Base-by-base conservation (phyloP, 2,797 vertebrate species). In the Sebastes hopkinsi region DNA sequence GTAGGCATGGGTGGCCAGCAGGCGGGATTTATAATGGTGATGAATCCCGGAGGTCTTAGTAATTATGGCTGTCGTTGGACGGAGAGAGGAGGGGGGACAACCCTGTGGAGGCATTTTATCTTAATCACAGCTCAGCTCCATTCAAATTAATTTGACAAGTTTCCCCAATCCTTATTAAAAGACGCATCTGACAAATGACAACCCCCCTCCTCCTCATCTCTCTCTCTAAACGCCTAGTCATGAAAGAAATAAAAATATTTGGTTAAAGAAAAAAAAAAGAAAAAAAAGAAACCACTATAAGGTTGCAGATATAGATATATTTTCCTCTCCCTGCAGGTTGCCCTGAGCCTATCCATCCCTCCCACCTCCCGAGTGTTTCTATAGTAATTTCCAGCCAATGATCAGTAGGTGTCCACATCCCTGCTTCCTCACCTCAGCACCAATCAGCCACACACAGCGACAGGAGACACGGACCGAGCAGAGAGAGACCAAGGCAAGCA, bases 361-460 rank as follows among this genome's bases (percentile, higher is more conserved):
- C 90, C 93, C 94, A 93, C 92, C 92, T 95, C 96, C 95, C 94
- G 94, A 95, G 95, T 94, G 96, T 95, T 96, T 97, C 96, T 96
- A 95, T 96, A 96, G 96, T 96, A 95, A 96, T 96, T 96, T 96
- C 96, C 96, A 97, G 96, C 97, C 97, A 97, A 97, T 97, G 97
- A 95, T 96, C 96, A 94, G 97, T 94, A 96, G 97, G 96, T 96
- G 97, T 95, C 97, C 97, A 92, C 97, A 97, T 94, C 97, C 94
- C 96, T 81, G 96, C 97, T 96, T 95, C 95, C 96, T 96, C 97
- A 97, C 97, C 97, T 96, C 97, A 95, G 96, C 96, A 95, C 96
- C 96, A 94, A 95, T 95, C 96, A 94, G 95, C 96, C 97, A 96
- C 97, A 97, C 97, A 95, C 97, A 97, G 96, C 95, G 97, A 95